These are phyloP conservation scores for Ctenopoma kingsleyae DNA, from an alignment of 2,797 vertebrate genomes.

Conservation along the genomic window DNA sequence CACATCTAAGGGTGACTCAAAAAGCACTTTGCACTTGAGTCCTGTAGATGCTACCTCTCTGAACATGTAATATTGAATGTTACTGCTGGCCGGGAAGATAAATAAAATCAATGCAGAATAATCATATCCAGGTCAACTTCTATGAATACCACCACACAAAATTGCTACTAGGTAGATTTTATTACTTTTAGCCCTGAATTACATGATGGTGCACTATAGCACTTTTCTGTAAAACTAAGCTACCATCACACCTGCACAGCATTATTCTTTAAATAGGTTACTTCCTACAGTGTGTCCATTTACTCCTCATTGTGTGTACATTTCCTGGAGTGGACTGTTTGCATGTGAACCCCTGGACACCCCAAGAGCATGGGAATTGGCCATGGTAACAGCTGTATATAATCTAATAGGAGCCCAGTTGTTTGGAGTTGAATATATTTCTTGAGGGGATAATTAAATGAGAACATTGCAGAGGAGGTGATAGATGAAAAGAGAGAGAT, in stretches of 20 bases:
- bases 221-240: conserved; percentile 23
- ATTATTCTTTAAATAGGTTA: conserved; percentile 23
- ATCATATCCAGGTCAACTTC: conserved; percentile 31
- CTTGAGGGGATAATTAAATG: conserved; percentile 88
- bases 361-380: conserved; percentile 70
- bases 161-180: conserved; percentile 37
- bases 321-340: conserved; percentile 55
- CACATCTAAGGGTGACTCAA: conserved; percentile 78
- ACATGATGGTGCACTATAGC: conserved; percentile 1
- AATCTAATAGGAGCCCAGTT: conserved; percentile 78
- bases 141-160: conserved; percentile 42
- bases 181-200: conserved; percentile 50
- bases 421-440: conserved; percentile 83
- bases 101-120: conserved; percentile 35
- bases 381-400: conserved; percentile 75
- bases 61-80: conserved; percentile 76
- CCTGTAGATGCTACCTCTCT: conserved; percentile 62
- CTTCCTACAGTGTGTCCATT: conserved; percentile 28
- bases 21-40: conserved; percentile 70
- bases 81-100: conserved; percentile 54
- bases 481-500: conserved; percentile 82
- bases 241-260: not conserved
- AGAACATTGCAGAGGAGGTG: conserved; percentile 88
- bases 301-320: conserved; percentile 22
- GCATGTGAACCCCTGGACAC: conserved; percentile 45